Percentiles rank a stretch among this genome's conserved stretches.
Evolutionary conservation across 2,888 invertebrate species (phyloP).

Genomic region (Drosophila monieri): DNA sequence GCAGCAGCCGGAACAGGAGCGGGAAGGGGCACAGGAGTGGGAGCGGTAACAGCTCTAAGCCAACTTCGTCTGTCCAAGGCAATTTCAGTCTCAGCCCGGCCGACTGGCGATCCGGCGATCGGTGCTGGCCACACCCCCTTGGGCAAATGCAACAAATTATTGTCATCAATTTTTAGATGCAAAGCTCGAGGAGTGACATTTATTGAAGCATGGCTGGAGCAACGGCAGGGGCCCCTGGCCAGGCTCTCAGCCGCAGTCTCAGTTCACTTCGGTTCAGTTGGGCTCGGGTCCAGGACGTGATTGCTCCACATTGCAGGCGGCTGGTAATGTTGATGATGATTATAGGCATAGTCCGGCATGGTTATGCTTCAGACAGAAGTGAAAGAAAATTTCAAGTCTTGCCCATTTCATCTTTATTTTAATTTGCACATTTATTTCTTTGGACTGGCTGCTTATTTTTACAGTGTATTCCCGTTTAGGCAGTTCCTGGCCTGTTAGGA

Average conservation of each 20-base stretch:
- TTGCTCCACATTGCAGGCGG: conserved; percentile 71
- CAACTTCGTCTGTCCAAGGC: conserved; percentile 68
- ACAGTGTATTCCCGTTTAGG: conserved; percentile 24
- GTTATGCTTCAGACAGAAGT: conserved; percentile 26
- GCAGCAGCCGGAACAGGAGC: conserved; percentile 44
- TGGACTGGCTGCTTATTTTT: background rate
- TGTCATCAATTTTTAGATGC: conserved; percentile 80
- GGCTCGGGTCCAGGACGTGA: conserved; percentile 61
- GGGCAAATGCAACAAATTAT: conserved; percentile 77
- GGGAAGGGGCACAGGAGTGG: conserved; percentile 6
- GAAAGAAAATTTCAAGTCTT: background rate
- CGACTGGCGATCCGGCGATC: conserved; percentile 30
- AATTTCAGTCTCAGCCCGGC: conserved; percentile 50
- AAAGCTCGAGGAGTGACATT: conserved; percentile 80
- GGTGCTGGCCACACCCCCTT: conserved; percentile 65
- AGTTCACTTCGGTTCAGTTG: conserved; percentile 22
- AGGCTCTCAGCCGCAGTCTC: conserved; percentile 16
- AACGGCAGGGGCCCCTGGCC: conserved; percentile 42
- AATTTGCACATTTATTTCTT: background rate
- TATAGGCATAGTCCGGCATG: conserved; percentile 54
- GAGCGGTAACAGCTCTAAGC: conserved; percentile 53
- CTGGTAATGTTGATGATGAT: conserved; percentile 68
- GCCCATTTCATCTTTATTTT: background rate
- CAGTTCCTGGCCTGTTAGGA: conserved; percentile 46
- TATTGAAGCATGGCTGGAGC: conserved; percentile 75